Percentiles rank a stretch among this genome's conserved stretches.
Evolutionary conservation across 2,888 invertebrate species (phyloP).

Genomic region (Apamea anceps): DNA sequence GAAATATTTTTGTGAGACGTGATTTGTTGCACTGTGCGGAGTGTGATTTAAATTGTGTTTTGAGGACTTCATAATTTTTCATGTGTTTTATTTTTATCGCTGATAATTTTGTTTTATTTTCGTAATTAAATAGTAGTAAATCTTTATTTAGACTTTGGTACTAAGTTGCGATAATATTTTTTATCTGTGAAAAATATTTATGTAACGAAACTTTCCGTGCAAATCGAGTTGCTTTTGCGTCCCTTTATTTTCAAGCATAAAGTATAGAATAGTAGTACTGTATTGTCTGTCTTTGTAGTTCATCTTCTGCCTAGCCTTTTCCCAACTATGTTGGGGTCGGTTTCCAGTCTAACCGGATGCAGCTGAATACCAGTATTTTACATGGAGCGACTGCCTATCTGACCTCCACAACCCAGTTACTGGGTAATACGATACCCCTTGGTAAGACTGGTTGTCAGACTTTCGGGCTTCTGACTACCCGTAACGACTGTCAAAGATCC

Average conservation of each 20-base stretch:
- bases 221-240: not conserved
- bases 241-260: not conserved
- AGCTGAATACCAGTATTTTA: no score
- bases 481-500: no score
- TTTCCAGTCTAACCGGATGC: no score
- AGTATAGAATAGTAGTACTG: not conserved
- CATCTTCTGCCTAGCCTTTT: no score
- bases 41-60: not conserved
- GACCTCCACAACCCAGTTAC: no score
- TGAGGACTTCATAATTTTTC: not conserved
- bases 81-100: not conserved
- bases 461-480: no score
- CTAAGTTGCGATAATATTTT: not conserved
- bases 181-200: not conserved
- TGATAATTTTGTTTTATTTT: not conserved
- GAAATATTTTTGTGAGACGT: conserved; percentile 12
- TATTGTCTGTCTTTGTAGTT: not conserved
- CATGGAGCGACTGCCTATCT: no score
- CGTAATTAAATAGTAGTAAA: not conserved
- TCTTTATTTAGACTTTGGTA: not conserved
- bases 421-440: no score
- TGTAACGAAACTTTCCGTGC: not conserved
- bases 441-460: no score
- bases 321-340: no score
- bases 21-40: conserved; percentile 28